Evolutionary conservation across 2,797 vertebrate genomes (phyloP), one percentile per base, ranked within the genome.

Genomic region (Thripadectes ignobilis): DNA sequence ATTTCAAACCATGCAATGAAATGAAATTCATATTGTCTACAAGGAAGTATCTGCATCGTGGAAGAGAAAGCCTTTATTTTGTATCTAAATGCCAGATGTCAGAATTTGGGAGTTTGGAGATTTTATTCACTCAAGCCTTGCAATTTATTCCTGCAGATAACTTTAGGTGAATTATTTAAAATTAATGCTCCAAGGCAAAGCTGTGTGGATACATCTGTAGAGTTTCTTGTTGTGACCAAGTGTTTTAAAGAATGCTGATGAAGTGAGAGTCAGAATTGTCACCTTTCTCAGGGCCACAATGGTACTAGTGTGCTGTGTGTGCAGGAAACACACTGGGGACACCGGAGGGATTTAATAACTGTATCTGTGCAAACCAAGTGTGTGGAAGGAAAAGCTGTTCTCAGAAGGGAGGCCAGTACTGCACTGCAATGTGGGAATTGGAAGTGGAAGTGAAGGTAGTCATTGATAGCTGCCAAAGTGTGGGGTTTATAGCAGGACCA

Each of bases 211-310:
- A 85, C 68, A 92, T 94, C 86, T 95, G 91, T 89, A 63, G 65
- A 69, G 51, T 91, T 94, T 88, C 85, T 89, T 59, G 75, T 92
- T 7, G 2, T 76, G 89, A 96, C 68, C 69, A 52, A 95, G 76
- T 85, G 32, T 88, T 92, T 94, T 89, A 78, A 91, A 92, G 85
- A 94, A 94, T 93, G 92, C 85, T 96, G 93, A 96, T 97, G 93
- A 93, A 94, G 92, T 95, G 92, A 88, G 95, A 96, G 91, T 88
- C 62, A 77, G 95, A 94, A 88, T 85, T 91, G 89, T 96, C 95
- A 88, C 94, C 87, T 94, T 92, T 89, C 85, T 88, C 62, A 66
- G 85, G 79, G 55, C 85, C 62, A 95, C 87, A 95, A 93, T 93
- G 75, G 48, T 84, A 24, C 85, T 83, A 92, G 65, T 94, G 78